These are phyloP conservation scores for Oryzias woworae DNA, from an alignment of 2,113 vertebrate species.

Conservation along the genomic window DNA sequence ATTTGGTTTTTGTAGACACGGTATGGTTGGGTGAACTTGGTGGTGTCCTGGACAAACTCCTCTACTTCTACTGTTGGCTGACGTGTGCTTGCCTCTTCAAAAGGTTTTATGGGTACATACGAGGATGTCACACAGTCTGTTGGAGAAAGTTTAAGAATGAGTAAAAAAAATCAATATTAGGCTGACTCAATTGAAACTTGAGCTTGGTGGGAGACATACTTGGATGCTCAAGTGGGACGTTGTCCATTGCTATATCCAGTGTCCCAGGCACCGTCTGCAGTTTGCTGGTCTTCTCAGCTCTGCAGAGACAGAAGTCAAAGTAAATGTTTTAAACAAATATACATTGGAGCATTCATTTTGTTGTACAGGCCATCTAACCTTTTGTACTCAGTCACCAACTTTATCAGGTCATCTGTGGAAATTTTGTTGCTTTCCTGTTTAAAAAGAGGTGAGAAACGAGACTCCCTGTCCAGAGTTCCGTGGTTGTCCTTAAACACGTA, in stretches of 20 bases:
- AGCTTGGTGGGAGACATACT: slow-evolving; percentile 77
- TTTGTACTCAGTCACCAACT: slow-evolving; percentile 89
- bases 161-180: neutral
- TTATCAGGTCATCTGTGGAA: slow-evolving; percentile 92
- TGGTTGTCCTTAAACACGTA: slow-evolving; percentile 96
- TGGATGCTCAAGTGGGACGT: slow-evolving; percentile 90
- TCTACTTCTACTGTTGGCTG: slow-evolving; percentile 91
- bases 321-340: neutral
- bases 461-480: slow-evolving; percentile 92
- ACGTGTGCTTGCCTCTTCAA: slow-evolving; percentile 80
- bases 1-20: slow-evolving; percentile 95
- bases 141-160: neutral
- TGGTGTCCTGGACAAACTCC: slow-evolving; percentile 91
- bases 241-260: slow-evolving; percentile 88
- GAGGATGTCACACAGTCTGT: slow-evolving; percentile 95
- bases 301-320: slow-evolving; percentile 45
- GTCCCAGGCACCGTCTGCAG: slow-evolving; percentile 91
- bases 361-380: slow-evolving; percentile 73
- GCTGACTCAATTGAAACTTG: neutral
- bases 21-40: slow-evolving; percentile 90
- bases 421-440: slow-evolving; percentile 97
- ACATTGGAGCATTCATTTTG: neutral
- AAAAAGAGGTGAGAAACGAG: slow-evolving; percentile 93
- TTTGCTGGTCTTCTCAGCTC: slow-evolving; percentile 95
- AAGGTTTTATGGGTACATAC: slow-evolving; percentile 93